phyloP scores from a whole-genome alignment of 37 sponge, comb jelly and placozoan species.

The Bolinopsis microptera region DNA sequence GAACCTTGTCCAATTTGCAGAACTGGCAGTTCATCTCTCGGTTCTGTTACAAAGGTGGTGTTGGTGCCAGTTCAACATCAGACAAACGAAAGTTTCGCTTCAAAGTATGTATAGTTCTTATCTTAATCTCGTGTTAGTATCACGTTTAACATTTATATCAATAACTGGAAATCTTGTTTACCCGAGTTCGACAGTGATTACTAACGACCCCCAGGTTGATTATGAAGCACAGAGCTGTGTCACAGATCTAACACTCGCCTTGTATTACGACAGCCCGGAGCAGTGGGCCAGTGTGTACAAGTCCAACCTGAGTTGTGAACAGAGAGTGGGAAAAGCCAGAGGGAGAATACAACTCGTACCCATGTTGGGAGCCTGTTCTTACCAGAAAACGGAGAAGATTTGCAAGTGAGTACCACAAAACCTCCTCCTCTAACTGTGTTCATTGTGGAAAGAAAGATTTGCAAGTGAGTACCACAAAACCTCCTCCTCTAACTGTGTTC shows the following conservation, averaged over 20 bases:
- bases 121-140: too few relatives aligned
- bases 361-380: neutral
- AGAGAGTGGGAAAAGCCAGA: constrained; percentile 2
- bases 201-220: neutral
- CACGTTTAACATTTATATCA: too few relatives aligned
- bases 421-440: too few relatives aligned
- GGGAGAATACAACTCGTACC: too few relatives aligned
- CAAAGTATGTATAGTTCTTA: neutral
- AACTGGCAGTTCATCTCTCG: constrained; percentile 42
- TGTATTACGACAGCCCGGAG: constrained; percentile 28
- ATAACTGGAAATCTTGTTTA: too few relatives aligned
- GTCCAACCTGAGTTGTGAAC: neutral
- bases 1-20: neutral
- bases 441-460: too few relatives aligned
- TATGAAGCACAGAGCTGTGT: neutral
- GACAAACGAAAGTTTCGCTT: neutral
- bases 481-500: too few relatives aligned
- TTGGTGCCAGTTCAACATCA: neutral
- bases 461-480: too few relatives aligned
- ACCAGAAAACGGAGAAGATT: neutral
- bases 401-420: too few relatives aligned
- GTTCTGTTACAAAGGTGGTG: constrained; percentile 15
- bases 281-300: constrained; percentile 39
- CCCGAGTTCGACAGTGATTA: too few relatives aligned
- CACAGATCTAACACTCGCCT: neutral